phyloP scores from a whole-genome alignment of 1,140 invertebrate genomes.

The Trichogramma pretiosum region DNA sequence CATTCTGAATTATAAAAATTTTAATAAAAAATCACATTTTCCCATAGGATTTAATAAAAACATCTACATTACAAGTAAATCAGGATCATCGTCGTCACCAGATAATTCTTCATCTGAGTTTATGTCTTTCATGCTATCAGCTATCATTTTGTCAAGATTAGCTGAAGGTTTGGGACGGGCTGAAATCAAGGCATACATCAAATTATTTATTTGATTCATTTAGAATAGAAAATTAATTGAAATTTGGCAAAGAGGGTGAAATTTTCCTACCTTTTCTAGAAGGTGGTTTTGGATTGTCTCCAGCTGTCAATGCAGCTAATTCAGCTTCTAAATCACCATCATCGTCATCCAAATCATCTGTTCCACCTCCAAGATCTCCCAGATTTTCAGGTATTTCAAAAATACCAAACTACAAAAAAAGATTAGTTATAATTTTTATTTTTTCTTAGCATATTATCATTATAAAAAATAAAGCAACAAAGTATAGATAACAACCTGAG shows the following conservation, averaged over 20 bases:
- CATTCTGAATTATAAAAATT: constrained; percentile 39
- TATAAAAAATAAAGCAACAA: constrained; percentile 1
- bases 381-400: constrained; percentile 62
- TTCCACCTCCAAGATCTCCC: constrained; percentile 43
- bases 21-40: neutral
- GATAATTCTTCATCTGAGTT: constrained; percentile 64
- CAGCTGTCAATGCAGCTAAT: constrained; percentile 62
- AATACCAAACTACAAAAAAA: constrained; percentile 57
- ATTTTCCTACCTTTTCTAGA: constrained; percentile 5
- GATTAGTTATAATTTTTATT: constrained; percentile 8
- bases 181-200: constrained; percentile 13
- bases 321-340: constrained; percentile 83
- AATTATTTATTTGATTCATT: neutral
- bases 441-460: constrained; percentile 3
- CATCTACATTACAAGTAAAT: constrained; percentile 50
- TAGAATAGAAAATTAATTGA: constrained; percentile 1
- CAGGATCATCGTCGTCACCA: constrained; percentile 67
- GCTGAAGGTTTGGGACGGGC: constrained; percentile 30
- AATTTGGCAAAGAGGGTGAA: neutral
- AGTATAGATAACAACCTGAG: constrained; percentile 35
- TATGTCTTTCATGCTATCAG: constrained; percentile 64
- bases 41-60: constrained; percentile 5
- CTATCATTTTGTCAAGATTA: constrained; percentile 63
- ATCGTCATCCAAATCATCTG: constrained; percentile 49
- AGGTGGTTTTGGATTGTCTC: constrained; percentile 42